phyloP scores from a whole-genome alignment of 2,113 vertebrate genomes.

The Amphiprion percula region DNA sequence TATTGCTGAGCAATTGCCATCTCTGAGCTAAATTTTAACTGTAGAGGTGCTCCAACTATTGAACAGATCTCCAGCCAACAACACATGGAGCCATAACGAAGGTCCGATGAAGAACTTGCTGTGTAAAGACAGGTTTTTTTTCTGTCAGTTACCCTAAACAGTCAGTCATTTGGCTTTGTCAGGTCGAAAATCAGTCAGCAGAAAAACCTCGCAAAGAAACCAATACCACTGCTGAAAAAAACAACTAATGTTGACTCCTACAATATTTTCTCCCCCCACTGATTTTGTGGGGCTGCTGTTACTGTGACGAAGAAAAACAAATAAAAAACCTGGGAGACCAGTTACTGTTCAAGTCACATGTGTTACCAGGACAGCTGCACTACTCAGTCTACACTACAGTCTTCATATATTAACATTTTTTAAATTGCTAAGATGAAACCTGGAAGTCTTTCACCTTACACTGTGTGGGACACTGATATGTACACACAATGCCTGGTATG shows the following conservation, averaged over 20 bases:
- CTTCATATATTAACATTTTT: not conserved
- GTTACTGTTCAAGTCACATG: not conserved
- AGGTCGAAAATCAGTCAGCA: no score
- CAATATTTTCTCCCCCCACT: not conserved
- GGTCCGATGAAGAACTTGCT: not conserved
- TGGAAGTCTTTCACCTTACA: not conserved
- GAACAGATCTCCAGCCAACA: not conserved
- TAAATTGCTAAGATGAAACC: not conserved
- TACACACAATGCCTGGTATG: not conserved
- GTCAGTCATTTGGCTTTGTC: not conserved
- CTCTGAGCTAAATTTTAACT: slow-evolving; percentile 1
- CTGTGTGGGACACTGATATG: not conserved
- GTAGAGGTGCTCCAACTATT: not conserved
- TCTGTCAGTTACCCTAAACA: not conserved
- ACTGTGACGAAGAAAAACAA: not conserved
- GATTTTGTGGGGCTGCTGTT: not conserved
- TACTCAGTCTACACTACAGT: not conserved
- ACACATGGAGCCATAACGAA: not conserved
- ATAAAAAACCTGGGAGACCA: not conserved
- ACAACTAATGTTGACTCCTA: not conserved
- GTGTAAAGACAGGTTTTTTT: not conserved
- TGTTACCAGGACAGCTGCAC: no score
- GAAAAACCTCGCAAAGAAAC: no score
- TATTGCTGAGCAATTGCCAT: not conserved
- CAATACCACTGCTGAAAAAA: not conserved